Base-by-base conservation (phyloP, 2,113 vertebrate species). In the Ranitomeya variabilis region DNA sequence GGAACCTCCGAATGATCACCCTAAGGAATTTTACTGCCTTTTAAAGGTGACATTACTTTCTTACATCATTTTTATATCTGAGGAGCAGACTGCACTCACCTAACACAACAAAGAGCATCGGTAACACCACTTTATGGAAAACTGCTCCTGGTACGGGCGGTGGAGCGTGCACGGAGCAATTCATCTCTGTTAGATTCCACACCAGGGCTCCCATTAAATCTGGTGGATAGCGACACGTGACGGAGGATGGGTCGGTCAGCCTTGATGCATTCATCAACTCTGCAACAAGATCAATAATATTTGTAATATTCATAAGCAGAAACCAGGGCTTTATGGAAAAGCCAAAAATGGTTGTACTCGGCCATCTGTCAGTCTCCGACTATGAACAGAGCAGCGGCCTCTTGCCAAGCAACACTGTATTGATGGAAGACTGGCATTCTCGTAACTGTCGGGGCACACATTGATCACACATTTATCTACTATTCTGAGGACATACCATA, bases 181-280 rank as follows among this genome's bases (percentile, higher is more conserved):
- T 66, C 26, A 51, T 69, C n/a, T 80, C 86, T 0, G 93, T 89
- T 13, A 92, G 51, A 11, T 94, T 92, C 94, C 94, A 95, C 52
- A 94, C 93, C 3, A 86, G 92, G 2, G 0, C 73, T 54, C 92
- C 94, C 31, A 16, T 88, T 78, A 91, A 90, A 18, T 86, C 21
- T 0, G 90, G 19, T 10, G 95, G 95, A 69, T 82, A 92, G 3
- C n/a, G 90, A 45, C 95, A 95, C 6, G 89, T 90, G 51, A 94
- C 92, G 0, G 83, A 76, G 77, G 69, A 71, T 4, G 86, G 85
- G 19, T 90, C 86, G 37, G 91, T 91, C 74, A 96, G 89, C 26
- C 91, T 91, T 82, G 93, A 92, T 13, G 86, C 69, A 54, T 60
- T 93, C 18, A 62, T 90, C 21, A 96, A 86, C 60, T 90, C 96